These are phyloP conservation scores for Philereme vetulata DNA, from an alignment of 2,888 invertebrate species.

Conservation along the genomic window DNA sequence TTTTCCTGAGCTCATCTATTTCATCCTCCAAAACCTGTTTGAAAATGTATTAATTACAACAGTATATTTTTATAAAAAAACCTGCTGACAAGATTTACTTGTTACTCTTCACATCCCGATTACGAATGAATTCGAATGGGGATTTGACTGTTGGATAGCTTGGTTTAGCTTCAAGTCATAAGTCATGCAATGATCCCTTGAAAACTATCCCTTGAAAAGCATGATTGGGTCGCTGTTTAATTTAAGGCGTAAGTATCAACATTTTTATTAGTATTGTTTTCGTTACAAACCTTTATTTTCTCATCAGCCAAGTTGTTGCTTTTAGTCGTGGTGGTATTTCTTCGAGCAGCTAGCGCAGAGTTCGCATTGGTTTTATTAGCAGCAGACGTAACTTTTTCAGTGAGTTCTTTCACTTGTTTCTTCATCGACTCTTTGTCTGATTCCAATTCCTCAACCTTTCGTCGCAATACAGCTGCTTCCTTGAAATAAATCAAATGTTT, in stretches of 20 bases:
- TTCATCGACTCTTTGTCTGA: constrained; percentile 89
- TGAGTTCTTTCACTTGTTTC: constrained; percentile 90
- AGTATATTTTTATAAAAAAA: neutral
- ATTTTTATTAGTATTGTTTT: neutral
- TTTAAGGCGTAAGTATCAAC: no score
- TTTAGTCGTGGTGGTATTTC: constrained; percentile 62
- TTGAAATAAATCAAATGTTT: constrained; percentile 50
- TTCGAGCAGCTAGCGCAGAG: constrained; percentile 58
- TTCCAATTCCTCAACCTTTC: constrained; percentile 93
- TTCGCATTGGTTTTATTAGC: constrained; percentile 63
- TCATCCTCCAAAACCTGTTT: constrained; percentile 87
- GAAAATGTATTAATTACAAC: constrained; percentile 10
- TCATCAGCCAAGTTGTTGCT: constrained; percentile 85
- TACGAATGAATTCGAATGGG: no score
- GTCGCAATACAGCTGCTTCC: constrained; percentile 92
- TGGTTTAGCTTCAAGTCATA: no score
- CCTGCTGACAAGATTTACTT: no score
- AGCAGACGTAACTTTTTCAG: constrained; percentile 86
- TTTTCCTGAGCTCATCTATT: constrained; percentile 88
- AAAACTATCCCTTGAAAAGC: no score
- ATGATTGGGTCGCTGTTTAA: no score
- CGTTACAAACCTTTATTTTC: constrained; percentile 82
- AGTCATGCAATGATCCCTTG: no score
- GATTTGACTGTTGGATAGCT: no score
- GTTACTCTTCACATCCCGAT: no score